A percentile compares a stretch with the other conserved stretches of the same genome.
phyloP scores from a whole-genome alignment of 2,113 vertebrate genomes.

The Nymphicus hollandicus region DNA sequence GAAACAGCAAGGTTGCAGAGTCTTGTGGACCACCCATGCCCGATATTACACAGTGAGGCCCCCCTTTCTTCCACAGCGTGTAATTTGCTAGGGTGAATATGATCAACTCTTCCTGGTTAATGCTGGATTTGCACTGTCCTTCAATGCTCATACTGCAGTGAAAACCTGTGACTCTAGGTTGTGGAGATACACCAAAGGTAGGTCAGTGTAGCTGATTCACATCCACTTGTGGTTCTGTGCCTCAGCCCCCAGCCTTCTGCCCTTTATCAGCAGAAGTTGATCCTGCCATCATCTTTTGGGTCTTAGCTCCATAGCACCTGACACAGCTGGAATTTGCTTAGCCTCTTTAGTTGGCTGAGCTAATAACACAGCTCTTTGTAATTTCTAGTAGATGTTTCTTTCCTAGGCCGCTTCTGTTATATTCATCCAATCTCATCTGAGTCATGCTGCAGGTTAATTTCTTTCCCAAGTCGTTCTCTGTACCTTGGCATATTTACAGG shows the following conservation, averaged over 20 bases:
- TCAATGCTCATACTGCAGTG: not conserved
- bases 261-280: not conserved
- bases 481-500: not conserved
- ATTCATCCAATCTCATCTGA: not conserved
- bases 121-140: not conserved
- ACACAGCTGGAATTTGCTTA: not conserved
- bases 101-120: not conserved
- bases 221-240: not conserved
- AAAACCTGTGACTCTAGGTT: not conserved
- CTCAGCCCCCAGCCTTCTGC: not conserved
- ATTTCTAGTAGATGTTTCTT: not conserved
- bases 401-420: not conserved
- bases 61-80: accelerated
- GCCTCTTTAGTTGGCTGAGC: not conserved
- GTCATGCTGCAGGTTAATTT: not conserved
- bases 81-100: not conserved
- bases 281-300: not conserved
- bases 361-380: not conserved
- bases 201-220: not conserved
- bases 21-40: not conserved
- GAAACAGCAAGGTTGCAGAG: not conserved
- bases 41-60: not conserved
- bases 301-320: not conserved
- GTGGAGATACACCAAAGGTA: not conserved
- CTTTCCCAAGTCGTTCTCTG: not conserved